These are phyloP conservation scores for Montipora cactus DNA, from an alignment of 64 coral and sea anemone species.

Conservation along the genomic window DNA sequence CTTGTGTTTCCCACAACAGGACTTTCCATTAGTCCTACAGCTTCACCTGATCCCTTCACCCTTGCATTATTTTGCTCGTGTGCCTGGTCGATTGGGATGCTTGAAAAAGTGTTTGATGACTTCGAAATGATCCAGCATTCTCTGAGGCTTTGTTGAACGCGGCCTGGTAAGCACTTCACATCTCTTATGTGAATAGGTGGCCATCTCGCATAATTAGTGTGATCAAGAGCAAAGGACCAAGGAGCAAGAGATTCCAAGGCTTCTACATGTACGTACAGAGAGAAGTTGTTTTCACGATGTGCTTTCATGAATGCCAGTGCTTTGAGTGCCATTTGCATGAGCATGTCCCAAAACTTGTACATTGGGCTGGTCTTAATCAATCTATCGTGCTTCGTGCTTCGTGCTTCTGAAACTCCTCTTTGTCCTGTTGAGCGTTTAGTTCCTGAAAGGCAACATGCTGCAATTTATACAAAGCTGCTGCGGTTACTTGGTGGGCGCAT, in stretches of 20 bases:
- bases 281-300: slow-evolving; percentile 53
- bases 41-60: slow-evolving; percentile 49
- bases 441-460: not conserved
- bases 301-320: slow-evolving; percentile 20
- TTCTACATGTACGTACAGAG: slow-evolving; percentile 37
- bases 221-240: slow-evolving; percentile 51
- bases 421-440: not conserved
- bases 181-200: slow-evolving; percentile 18
- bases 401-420: not conserved
- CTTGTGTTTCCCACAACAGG: not conserved
- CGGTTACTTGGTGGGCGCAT: not conserved
- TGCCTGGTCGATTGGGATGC: slow-evolving; percentile 38
- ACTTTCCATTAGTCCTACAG: slow-evolving; percentile 42
- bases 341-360: slow-evolving; percentile 53
- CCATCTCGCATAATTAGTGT: slow-evolving; percentile 63
- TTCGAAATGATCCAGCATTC: not conserved
- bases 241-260: slow-evolving; percentile 3
- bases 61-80: slow-evolving; percentile 57
- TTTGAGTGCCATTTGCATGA: slow-evolving; percentile 6
- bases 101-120: not conserved
- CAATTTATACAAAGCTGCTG: not conserved
- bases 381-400: not conserved
- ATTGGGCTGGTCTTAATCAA: slow-evolving; percentile 2
- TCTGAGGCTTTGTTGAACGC: not conserved
- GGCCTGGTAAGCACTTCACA: slow-evolving; percentile 18